Conservation (phyloP, 64 coral and sea anemone species). For the Pachyseris speciosa region DNA sequence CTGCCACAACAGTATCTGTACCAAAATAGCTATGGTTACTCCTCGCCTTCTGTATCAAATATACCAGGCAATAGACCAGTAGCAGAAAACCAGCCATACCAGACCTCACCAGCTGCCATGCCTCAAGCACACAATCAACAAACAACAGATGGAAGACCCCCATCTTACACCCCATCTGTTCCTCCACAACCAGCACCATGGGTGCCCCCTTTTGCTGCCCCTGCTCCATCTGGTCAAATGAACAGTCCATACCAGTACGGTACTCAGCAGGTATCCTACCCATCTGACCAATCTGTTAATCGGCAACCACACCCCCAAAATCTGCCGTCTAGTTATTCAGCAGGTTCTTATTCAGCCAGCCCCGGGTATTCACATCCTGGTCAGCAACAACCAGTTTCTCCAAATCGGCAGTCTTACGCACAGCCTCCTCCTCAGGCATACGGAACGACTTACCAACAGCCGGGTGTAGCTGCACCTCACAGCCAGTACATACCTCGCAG, state of each 20-base stretch:
- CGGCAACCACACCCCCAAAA: conserved; percentile 7
- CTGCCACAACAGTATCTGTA: conserved; percentile 31
- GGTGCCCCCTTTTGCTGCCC: conserved; percentile 16
- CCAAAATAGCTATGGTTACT: conserved; percentile 52
- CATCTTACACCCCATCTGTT: background rate
- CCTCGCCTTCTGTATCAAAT: background rate
- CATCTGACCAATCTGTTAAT: conserved; percentile 25
- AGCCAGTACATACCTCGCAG: conserved; percentile 9
- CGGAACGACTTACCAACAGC: background rate
- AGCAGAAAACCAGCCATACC: background rate
- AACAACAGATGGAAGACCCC: background rate
- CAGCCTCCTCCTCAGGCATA: conserved; percentile 10
- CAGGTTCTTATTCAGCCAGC: background rate
- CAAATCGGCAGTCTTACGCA: background rate
- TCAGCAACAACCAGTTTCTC: conserved; percentile 47
- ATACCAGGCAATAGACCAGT: background rate
- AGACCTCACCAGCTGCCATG: background rate
- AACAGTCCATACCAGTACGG: background rate
- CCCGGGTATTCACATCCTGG: background rate
- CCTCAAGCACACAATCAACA: background rate
- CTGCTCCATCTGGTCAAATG: background rate
- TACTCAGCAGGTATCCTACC: background rate
- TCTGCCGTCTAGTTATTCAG: background rate
- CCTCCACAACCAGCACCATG: background rate
- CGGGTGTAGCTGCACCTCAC: background rate